Evolutionary conservation across 1,140 invertebrate species (phyloP), one percentile per base, ranked within the genome.

Genomic region (Drosophila azteca): DNA sequence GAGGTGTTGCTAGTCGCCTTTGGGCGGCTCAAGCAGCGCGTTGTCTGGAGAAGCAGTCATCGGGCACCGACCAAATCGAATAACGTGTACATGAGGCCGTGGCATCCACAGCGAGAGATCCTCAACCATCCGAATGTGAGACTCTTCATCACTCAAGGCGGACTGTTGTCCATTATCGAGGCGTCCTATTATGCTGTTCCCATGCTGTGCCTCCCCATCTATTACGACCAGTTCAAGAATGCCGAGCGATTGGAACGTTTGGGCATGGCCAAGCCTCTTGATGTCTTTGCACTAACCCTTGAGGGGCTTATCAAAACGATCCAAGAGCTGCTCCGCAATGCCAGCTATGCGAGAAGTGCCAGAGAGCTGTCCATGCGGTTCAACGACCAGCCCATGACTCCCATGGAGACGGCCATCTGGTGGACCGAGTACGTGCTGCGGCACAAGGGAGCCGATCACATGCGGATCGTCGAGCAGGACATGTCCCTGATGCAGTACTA

Each of bases 71-170:
- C 88, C 41, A 80, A 91, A 31, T 65, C 64, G 71, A 77, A 92
- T 0, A 96, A 96, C 88, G 94, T 96, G 0, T 94, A 93, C 80
- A 87, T 95, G 0, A 94, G 93, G 1, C 92, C 24, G 0, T 91
- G 91, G 91, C 29, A 94, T 7, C 93, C 94, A 0, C 94, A 94
- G 71, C 92, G 92, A 2, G 92, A 92, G 46, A 59, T 94, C 7
- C 67, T 94, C 4, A 92, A 91, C 41, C 90, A 92, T 71, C 75
- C 88, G 13, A 92, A 92, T 26, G 77, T 91, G 0, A 91, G 90
- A 51, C 46, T 93, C 0, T 94, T 95, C 66, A 93, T 95, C 8
- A 93, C 92, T 11, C 94, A 95, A 58, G 93, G 92, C 39, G 94
- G 94, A 0, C 81, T 93, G 0, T 82, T 93, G 11, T 79, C 90